A percentile compares a stretch with the other conserved stretches of the same genome.
Evolutionary conservation across 2,888 invertebrate genomes (phyloP).

Genomic region (Arenicola marina): DNA sequence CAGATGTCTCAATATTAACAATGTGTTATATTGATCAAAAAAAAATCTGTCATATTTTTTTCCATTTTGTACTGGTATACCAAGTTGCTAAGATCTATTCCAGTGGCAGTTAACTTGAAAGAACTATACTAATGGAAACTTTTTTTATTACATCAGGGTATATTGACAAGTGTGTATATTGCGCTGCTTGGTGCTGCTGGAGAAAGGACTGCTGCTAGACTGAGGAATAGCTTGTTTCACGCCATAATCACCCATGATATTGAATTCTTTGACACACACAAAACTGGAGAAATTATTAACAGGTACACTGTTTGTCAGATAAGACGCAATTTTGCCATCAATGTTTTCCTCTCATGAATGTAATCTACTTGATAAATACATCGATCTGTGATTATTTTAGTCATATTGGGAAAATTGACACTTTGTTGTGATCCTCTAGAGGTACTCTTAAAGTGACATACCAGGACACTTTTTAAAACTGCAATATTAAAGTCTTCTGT

Average conservation of each 20-base stretch:
- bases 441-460: too few relatives aligned
- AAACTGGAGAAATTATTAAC: constrained; percentile 90
- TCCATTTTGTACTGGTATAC: too few relatives aligned
- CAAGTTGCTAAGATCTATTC: not conserved
- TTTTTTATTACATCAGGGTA: constrained; percentile 66
- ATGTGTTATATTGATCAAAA: not conserved
- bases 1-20: not conserved
- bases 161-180: constrained; percentile 89
- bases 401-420: too few relatives aligned
- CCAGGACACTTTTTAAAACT: too few relatives aligned
- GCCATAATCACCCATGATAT: constrained; percentile 86
- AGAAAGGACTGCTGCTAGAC: constrained; percentile 80
- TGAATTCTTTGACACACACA: constrained; percentile 85
- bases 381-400: too few relatives aligned
- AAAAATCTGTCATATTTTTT: too few relatives aligned
- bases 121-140: not conserved
- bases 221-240: constrained; percentile 81
- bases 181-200: constrained; percentile 84
- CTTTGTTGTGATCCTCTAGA: too few relatives aligned
- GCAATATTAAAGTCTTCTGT: too few relatives aligned
- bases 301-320: too few relatives aligned
- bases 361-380: too few relatives aligned
- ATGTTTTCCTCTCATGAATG: too few relatives aligned
- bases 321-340: too few relatives aligned
- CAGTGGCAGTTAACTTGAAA: not conserved